phyloP scores from a whole-genome alignment of 2,113 vertebrate genomes.

The Gavia stellata region DNA sequence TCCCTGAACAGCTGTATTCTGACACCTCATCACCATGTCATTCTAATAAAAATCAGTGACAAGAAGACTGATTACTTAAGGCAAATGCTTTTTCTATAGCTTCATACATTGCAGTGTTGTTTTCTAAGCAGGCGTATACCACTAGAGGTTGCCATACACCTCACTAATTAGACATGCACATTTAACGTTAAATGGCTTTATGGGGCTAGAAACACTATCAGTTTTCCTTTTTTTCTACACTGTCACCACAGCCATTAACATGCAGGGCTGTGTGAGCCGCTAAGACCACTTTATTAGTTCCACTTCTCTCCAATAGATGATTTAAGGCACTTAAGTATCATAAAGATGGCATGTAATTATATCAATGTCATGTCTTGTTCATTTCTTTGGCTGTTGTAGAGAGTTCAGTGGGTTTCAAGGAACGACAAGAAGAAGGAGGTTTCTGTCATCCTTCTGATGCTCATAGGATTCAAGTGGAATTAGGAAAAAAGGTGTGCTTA shows the following conservation, averaged over 20 bases:
- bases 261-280: neutral
- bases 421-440: neutral
- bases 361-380: accelerated
- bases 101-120: neutral
- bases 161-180: neutral
- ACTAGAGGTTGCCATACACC: constrained; percentile 51
- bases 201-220: neutral
- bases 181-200: neutral
- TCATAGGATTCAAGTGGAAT: neutral
- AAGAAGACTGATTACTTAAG: neutral
- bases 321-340: neutral
- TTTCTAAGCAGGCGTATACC: neutral
- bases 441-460: neutral
- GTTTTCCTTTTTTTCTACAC: neutral
- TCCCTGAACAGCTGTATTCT: neutral
- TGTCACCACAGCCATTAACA: neutral
- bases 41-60: neutral
- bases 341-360: neutral
- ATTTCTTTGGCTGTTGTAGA: neutral
- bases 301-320: neutral
- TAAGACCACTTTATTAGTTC: neutral
- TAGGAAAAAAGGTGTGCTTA: neutral
- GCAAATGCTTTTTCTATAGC: neutral
- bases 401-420: neutral
- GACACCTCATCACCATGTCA: neutral